Conservation (phyloP, 2,888 invertebrate genomes). For the Leptinotarsa haldemani region DNA sequence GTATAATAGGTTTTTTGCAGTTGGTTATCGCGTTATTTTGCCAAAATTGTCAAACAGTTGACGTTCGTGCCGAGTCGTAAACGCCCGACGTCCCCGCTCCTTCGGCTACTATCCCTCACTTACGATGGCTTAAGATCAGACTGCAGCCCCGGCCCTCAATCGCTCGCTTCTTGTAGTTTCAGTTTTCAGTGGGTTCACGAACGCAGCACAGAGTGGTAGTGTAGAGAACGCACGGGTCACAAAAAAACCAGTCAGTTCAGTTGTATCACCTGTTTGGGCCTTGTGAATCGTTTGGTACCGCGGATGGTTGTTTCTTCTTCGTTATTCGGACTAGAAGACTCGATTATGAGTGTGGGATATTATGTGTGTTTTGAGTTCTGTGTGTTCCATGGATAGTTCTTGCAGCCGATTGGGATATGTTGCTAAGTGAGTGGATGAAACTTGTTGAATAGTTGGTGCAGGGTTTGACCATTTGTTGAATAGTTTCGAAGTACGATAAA, state of each 20-base stretch:
- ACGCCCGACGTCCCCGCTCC: not conserved
- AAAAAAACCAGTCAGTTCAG: conserved; percentile 38
- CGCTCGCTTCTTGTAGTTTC: conserved; percentile 29
- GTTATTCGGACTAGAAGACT: conserved; percentile 19
- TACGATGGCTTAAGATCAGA: conserved; percentile 6
- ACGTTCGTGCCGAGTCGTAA: not conserved
- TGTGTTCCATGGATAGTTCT: conserved; percentile 44
- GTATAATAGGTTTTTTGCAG: not conserved
- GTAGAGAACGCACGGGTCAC: conserved; percentile 3
- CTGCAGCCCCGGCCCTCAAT: not conserved
- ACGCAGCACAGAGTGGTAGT: conserved; percentile 18
- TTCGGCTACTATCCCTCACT: not conserved
- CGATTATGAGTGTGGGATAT: conserved; percentile 36
- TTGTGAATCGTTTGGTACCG: conserved; percentile 24
- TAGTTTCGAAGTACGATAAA: no score
- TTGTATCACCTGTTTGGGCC: conserved; percentile 37
- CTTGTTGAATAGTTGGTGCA: not conserved
- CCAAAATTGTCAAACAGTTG: not conserved
- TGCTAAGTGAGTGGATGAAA: conserved; percentile 28
- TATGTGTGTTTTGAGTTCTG: conserved; percentile 39
- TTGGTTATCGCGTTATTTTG: not conserved
- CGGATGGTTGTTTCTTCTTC: conserved; percentile 24
- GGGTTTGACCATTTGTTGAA: not conserved
- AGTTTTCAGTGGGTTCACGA: conserved; percentile 32
- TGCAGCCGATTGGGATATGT: conserved; percentile 28